phyloP scores from a whole-genome alignment of 2,113 vertebrate species.

The Bubo bubo region DNA sequence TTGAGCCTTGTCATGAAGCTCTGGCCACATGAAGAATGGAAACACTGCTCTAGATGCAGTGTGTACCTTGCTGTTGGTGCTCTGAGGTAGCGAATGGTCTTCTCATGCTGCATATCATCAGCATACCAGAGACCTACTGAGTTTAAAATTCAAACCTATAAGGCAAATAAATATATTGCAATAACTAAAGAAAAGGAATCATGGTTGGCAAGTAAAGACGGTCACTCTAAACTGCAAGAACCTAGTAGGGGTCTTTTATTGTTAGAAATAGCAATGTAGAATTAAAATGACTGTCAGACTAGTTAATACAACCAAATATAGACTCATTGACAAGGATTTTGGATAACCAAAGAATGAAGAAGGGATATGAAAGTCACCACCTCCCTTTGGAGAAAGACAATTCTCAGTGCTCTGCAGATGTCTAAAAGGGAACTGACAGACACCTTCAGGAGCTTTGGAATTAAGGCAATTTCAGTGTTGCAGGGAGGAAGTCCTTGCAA shows the following conservation, averaged over 20 bases:
- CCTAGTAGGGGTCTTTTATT: background rate
- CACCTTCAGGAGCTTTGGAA: background rate
- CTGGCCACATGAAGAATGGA: background rate
- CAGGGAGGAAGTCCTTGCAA: background rate
- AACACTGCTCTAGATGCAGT: background rate
- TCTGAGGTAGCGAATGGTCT: background rate
- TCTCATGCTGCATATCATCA: background rate
- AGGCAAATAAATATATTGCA: background rate
- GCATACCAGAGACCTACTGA: background rate
- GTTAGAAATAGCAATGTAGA: background rate
- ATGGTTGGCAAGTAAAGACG: background rate
- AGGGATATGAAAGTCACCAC: background rate
- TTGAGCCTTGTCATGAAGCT: background rate
- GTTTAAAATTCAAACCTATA: background rate
- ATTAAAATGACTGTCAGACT: background rate
- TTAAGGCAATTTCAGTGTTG: background rate
- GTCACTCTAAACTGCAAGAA: background rate
- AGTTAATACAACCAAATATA: background rate
- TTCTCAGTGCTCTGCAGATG: background rate
- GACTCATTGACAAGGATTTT: background rate
- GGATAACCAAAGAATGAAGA: background rate
- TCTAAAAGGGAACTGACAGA: background rate
- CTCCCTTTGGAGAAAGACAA: background rate
- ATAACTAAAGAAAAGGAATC: background rate
- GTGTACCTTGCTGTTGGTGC: background rate